Conservation (phyloP, 2,797 vertebrate species). For the Pogoniulus pusillus region DNA sequence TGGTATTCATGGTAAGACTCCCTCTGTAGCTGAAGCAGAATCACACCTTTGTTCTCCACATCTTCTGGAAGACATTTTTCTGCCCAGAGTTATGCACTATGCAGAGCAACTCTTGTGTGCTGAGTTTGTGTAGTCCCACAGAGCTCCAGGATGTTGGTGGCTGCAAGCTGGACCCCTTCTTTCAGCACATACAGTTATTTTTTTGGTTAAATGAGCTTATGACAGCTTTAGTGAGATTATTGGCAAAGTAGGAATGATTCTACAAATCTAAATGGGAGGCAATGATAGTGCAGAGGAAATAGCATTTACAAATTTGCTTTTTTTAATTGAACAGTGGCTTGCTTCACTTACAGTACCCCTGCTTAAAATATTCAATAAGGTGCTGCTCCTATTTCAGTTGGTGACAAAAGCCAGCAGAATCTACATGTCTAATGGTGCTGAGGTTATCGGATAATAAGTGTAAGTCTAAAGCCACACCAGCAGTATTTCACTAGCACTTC, state of each 20-base stretch:
- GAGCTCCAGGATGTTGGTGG: neutral
- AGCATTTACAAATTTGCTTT: neutral
- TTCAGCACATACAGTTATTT: neutral
- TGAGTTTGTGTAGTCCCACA: neutral
- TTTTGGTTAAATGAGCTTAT: neutral
- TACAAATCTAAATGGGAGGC: neutral
- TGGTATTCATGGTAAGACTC: neutral
- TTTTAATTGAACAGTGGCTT: neutral
- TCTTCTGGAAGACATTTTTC: neutral
- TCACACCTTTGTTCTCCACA: neutral
- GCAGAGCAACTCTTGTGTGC: neutral
- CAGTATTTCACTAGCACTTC: neutral
- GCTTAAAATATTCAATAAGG: neutral
- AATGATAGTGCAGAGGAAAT: neutral
- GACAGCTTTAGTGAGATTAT: neutral
- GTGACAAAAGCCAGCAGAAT: neutral
- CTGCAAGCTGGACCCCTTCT: neutral
- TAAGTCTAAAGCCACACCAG: neutral
- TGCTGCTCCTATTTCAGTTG: neutral
- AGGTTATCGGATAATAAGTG: neutral
- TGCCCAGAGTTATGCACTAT: neutral
- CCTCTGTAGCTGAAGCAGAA: constrained; percentile 3
- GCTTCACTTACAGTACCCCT: neutral
- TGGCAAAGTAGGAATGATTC: neutral
- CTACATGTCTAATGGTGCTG: neutral